phyloP scores from a whole-genome alignment of 2,797 vertebrate species.

The Perodicticus potto region DNA sequence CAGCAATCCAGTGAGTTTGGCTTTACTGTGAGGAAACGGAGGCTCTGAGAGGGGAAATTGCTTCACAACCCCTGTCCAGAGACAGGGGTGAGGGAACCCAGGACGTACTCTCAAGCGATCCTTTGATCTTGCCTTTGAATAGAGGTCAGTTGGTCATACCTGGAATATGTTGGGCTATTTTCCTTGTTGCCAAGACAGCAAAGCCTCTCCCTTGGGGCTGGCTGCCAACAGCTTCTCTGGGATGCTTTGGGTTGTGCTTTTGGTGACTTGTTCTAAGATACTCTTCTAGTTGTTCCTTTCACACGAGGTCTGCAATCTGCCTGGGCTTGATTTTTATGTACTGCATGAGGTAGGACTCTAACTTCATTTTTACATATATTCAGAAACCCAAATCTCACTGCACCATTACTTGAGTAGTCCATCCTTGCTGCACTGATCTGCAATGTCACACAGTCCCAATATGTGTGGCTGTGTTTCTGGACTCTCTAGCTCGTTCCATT shows the following conservation, averaged over 20 bases:
- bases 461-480: background rate
- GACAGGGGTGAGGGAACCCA: background rate
- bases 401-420: background rate
- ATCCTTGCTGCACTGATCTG: background rate
- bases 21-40: background rate
- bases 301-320: background rate
- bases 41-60: background rate
- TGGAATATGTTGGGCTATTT: background rate
- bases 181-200: background rate
- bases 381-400: background rate
- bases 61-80: background rate
- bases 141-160: background rate
- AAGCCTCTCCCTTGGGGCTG: background rate
- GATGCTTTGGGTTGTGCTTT: background rate
- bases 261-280: background rate
- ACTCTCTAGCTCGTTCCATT: background rate
- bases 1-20: background rate
- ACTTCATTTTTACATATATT: background rate
- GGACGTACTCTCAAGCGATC: background rate
- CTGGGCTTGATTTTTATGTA: background rate
- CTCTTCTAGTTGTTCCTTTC: background rate
- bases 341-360: background rate
- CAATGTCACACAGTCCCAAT: background rate
- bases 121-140: conserved; percentile 14
- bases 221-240: background rate